Conservation (phyloP, 2,797 vertebrate genomes). For the Benthosema pterotum region DNA sequence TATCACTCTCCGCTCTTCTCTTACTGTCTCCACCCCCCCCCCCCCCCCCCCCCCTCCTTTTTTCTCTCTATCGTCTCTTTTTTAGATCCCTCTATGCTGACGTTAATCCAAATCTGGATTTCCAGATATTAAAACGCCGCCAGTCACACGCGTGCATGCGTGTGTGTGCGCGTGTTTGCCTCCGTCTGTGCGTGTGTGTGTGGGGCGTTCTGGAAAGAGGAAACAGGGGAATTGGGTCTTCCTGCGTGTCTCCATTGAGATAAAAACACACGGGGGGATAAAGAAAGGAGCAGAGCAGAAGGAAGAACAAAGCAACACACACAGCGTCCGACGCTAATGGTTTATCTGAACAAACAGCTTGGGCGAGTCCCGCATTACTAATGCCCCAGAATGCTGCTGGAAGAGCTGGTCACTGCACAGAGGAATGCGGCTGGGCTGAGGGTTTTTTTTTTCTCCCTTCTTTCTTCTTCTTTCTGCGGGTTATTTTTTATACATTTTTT, state of each 20-base stretch:
- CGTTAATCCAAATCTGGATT: conserved; percentile 79
- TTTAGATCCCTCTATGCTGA: conserved; percentile 53
- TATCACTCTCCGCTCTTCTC: conserved; percentile 29
- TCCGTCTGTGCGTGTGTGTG: too few relatives aligned
- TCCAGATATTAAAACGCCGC: conserved; percentile 73
- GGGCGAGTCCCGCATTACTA: conserved; percentile 33
- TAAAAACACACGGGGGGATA: conserved; percentile 64
- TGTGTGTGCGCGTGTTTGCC: too few relatives aligned
- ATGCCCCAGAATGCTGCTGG: conserved; percentile 48
- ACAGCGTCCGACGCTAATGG: conserved; percentile 57
- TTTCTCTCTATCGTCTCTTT: background rate
- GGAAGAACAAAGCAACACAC: conserved; percentile 62
- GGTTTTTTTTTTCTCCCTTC: conserved; percentile 39
- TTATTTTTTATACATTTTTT: conserved; percentile 55
- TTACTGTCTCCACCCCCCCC: conserved; percentile 30
- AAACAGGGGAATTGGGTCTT: conserved; percentile 72
- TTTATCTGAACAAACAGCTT: conserved; percentile 62
- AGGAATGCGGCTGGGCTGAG: conserved; percentile 62
- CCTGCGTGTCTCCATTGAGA: conserved; percentile 63
- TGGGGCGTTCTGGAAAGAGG: conserved; percentile 66
- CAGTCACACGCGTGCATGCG: conserved; percentile 20
- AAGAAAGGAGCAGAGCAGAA: conserved; percentile 43
- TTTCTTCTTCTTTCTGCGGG: conserved; percentile 10
- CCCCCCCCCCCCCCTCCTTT: conserved; percentile 5
- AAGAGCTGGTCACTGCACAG: conserved; percentile 69